phyloP scores from a whole-genome alignment of 2,797 vertebrate genomes.

The Vespertilio murinus region DNA sequence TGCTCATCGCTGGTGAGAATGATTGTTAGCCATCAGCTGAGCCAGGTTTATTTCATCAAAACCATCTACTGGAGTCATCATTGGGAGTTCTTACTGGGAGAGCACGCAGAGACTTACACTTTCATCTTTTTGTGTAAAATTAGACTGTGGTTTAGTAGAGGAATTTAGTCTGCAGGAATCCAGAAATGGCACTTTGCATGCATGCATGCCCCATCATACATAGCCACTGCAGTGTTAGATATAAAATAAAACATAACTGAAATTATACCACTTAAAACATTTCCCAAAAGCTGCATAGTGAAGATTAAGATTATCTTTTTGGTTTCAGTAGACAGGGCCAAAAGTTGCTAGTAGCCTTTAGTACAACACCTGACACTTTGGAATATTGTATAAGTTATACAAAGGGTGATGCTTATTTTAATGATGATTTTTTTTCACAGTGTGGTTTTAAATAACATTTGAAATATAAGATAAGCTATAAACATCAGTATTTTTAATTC shows the following conservation, averaged over 20 bases:
- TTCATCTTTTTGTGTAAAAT: conserved; percentile 13
- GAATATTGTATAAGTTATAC: neutral
- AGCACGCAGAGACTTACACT: neutral
- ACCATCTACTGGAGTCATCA: neutral
- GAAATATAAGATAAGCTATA: neutral
- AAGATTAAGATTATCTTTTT: neutral
- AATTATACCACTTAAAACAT: neutral
- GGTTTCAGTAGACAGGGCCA: neutral
- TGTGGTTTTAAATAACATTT: conserved; percentile 29
- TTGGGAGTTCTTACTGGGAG: neutral
- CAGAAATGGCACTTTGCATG: conserved; percentile 20
- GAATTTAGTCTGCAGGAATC: conserved; percentile 45
- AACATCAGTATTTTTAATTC: neutral
- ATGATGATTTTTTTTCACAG: neutral
- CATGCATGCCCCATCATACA: conserved; percentile 1
- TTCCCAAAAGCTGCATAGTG: neutral
- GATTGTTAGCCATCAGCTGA: neutral
- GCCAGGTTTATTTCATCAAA: neutral
- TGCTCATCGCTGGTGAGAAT: neutral
- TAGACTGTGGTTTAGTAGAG: conserved; percentile 15
- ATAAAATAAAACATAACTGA: conserved; percentile 8
- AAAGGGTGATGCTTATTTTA: conserved; percentile 30
- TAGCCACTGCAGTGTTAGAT: neutral
- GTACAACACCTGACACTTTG: neutral
- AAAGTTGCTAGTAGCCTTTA: neutral